Evolutionary conservation across 1,140 invertebrate species (phyloP).

Genomic region (Holotrichia oblita): DNA sequence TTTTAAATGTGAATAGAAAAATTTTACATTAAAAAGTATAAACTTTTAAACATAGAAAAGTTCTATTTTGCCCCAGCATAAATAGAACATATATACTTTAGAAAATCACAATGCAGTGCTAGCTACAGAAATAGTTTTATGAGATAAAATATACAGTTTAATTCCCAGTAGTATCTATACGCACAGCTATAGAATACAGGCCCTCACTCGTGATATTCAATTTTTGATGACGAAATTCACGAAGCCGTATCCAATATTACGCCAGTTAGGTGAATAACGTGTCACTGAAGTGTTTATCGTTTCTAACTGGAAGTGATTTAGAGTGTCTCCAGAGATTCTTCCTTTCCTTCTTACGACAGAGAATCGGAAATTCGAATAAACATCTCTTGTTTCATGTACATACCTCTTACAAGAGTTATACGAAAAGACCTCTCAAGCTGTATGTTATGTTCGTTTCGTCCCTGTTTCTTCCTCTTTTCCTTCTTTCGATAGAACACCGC

Average conservation of each 20-base stretch:
- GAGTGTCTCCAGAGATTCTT: not conserved
- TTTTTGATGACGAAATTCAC: not conserved
- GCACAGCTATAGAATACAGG: not conserved
- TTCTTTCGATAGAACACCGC: not conserved
- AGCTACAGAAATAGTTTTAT: too few species aligned
- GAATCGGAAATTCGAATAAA: constrained; percentile 21
- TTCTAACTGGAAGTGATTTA: not conserved
- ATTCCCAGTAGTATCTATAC: not conserved
- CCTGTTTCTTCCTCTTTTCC: not conserved
- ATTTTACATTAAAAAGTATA: too few species aligned
- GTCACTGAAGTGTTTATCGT: constrained; percentile 12
- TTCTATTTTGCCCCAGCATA: too few species aligned
- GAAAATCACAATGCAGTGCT: too few species aligned
- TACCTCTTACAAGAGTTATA: not conserved
- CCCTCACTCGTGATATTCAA: not conserved
- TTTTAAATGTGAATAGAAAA: too few species aligned
- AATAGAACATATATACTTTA: too few species aligned
- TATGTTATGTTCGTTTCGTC: not conserved
- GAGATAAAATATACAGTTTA: too few species aligned
- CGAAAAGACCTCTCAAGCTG: not conserved
- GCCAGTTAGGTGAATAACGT: not conserved
- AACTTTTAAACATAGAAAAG: too few species aligned
- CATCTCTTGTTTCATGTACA: constrained; percentile 20
- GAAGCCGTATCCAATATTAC: constrained; percentile 1
- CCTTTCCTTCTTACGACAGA: not conserved